Base-by-base conservation (phyloP, 2,797 vertebrate genomes). In the Intellagama lesueurii region DNA sequence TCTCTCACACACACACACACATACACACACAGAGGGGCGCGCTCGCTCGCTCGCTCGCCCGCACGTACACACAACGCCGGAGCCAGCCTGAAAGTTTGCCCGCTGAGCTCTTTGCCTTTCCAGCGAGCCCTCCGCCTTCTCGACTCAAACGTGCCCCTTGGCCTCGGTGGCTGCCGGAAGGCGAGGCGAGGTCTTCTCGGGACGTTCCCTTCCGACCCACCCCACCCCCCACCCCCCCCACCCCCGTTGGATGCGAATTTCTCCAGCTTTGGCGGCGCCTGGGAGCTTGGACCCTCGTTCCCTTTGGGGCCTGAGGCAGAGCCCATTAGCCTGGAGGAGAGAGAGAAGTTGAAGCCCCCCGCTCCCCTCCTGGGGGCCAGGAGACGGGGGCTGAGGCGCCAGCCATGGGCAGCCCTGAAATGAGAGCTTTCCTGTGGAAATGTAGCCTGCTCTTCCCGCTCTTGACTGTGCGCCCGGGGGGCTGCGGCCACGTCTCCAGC, bases 361-460 rank as follows among this genome's bases (percentile, higher is more conserved):
- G 12, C 89, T 88, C 88, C 76, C 84, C 40, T 72, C 44, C 49
- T 16, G 86, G 30, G 44, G 72, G n/a, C 28, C 72, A 70, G 49
- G 70, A 40, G 30, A 5, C 78, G 87, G 89, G 89, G 83, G 26
- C 69, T 35, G 0, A 11, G 56, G 30, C 83, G 7, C 8, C 88
- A 91, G 91, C 93, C 95, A 97, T 97, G 97, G 95, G 94, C 93
- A 87, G 91, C 90, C 89, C 90, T 73, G 94, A 95, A 93, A 92
- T 90, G 91, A 90, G 92, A 83, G 92, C 89, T 90, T 92, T 95
- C 92, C 93, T 97, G 89, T 94, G 92, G 94, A 96, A 92, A 87
- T 93, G 96, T 88, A 95, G 96, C 85, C 88, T 97, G 90, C 89
- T 97, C 90, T 93, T 96, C 90, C 95, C 95, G 49, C 91, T 97